A percentile compares a stretch with the other conserved stretches of the same genome.
Conservation (phyloP, 2,113 vertebrate genomes). For the Tinamus guttatus region DNA sequence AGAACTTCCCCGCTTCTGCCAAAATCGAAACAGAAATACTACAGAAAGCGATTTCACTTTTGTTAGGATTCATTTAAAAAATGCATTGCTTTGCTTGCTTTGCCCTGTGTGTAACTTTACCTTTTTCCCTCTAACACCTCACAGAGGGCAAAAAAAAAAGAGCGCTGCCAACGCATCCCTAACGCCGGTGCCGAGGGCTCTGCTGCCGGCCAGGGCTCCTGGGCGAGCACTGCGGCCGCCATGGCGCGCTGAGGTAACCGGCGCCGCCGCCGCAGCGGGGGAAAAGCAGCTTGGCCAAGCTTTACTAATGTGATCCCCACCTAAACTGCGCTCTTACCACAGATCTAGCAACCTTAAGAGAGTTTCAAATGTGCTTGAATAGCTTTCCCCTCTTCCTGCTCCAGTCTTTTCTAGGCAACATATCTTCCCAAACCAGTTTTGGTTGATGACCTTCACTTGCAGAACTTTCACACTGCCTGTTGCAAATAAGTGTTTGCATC, state of each 20-base stretch:
- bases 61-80: background rate
- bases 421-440: background rate
- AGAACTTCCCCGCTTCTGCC: background rate
- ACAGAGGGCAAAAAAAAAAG: background rate
- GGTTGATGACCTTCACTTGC: background rate
- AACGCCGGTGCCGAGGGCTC: background rate
- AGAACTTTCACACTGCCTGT: background rate
- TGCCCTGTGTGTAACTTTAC: background rate
- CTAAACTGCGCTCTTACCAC: background rate
- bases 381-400: background rate
- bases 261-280: no score
- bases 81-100: background rate
- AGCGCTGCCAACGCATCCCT: background rate
- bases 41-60: background rate
- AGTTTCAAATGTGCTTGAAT: background rate
- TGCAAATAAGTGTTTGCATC: background rate
- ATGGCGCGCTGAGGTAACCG: no score
- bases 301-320: background rate
- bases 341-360: background rate
- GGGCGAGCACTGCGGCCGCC: no score
- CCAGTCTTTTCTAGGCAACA: no score
- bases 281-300: slow-evolving; percentile 15
- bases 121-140: background rate
- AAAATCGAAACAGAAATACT: background rate
- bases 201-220: no score